These are phyloP conservation scores for Muschampia staudingeri DNA, from an alignment of 2,888 invertebrate species.

Conservation along the genomic window DNA sequence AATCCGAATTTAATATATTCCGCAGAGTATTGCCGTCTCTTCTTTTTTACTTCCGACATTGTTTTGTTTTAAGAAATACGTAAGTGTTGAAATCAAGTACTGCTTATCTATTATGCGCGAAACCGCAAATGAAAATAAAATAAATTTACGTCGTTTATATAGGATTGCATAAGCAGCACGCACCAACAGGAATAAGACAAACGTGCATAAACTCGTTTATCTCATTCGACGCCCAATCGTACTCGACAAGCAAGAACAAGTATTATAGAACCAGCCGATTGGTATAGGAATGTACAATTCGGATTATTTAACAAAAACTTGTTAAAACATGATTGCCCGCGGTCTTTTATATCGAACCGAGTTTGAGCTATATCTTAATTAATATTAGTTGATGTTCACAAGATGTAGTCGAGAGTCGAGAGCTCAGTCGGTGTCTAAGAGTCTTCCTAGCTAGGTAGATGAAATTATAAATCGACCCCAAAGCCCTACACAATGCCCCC, in stretches of 20 bases:
- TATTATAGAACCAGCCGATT: no score
- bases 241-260: no score
- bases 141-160: not conserved
- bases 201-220: not conserved
- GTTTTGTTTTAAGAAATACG: not conserved
- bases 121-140: not conserved
- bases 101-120: not conserved
- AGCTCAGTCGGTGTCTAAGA: no score
- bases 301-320: no score
- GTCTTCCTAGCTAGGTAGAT: no score
- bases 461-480: no score
- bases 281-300: no score
- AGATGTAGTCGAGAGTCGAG: not conserved
- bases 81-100: not conserved
- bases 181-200: not conserved
- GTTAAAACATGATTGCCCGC: no score
- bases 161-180: not conserved
- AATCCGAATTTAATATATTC: conserved; percentile 53
- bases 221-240: not conserved
- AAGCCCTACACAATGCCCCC: no score
- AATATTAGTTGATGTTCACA: not conserved
- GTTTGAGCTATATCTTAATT: not conserved
- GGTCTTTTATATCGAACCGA: not conserved
- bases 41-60: conserved; percentile 15
- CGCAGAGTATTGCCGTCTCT: not conserved